Base-by-base conservation (phyloP, 1,140 invertebrate species). In the Bathynomus jamesi region DNA sequence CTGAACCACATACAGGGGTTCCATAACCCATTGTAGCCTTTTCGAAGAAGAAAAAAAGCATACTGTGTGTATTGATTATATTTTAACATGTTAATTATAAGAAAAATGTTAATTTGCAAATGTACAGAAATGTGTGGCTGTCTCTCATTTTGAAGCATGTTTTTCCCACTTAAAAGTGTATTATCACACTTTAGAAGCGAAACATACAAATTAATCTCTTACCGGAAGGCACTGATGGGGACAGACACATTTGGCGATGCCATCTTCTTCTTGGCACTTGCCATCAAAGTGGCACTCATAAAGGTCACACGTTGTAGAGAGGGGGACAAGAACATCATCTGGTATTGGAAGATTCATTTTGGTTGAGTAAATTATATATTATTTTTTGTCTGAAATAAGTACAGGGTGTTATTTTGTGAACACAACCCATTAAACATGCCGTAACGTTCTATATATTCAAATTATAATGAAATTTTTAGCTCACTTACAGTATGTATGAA, bases 1-100 rank as follows among this genome's bases (percentile, higher is more conserved):
- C 90, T 79, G 89, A 90, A 8, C 89, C 90, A 80, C 91, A 92
- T 69, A 92, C 87, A 28, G 79, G 85, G 85, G 87, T 60, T 61
- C 72, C 78, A 86, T 92, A 91, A 87, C 84, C 89, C 85, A 67
- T 88, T 87, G 80, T 91, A 92, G 72, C 91, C 91, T 78, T 88
- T 87, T 17, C 87, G 0, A 91, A 91, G 80, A 90, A 92, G 79
- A 89, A 88, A 80, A 92, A 94, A 13, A 87, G 86, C 72, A 92
- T 79, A 76, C 74, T 25, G 5, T 65, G 5, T 30, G 5, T 28
- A 5, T 65, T 4, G 21, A 10, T 65, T 4, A 28, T 28, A 31
- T 5, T 21, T 13, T n/a, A 32, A 32, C 29, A 32, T 68, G 46
- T 21, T 40, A 17, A n/a, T 40, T 27, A 27, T 1, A 0, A 68